phyloP scores from a whole-genome alignment of 1,140 invertebrate species.

The Ridgeia piscesae region DNA sequence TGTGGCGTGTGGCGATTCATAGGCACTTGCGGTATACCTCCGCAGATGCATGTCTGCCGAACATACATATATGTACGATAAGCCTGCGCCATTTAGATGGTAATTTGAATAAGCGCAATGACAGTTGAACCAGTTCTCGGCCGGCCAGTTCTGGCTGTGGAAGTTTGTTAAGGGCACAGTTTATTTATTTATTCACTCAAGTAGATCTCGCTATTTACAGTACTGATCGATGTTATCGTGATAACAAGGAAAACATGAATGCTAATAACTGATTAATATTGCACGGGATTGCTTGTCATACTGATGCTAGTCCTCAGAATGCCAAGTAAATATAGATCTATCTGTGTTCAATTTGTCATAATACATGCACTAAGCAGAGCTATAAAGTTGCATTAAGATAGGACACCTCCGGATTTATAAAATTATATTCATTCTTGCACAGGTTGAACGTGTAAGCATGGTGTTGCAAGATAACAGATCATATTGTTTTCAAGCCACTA shows the following conservation, averaged over 20 bases:
- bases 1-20: not conserved
- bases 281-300: not conserved
- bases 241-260: not conserved
- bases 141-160: not conserved
- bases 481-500: too few species aligned
- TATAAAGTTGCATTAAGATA: not conserved
- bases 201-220: not conserved
- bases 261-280: not conserved
- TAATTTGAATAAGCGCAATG: not conserved
- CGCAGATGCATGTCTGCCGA: not conserved
- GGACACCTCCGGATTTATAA: not conserved
- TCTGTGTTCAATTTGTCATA: not conserved
- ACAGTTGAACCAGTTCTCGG: not conserved
- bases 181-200: not conserved
- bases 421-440: not conserved
- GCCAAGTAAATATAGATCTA: not conserved
- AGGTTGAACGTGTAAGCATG: not conserved
- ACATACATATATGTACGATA: not conserved
- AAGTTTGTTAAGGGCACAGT: not conserved
- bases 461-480: not conserved
- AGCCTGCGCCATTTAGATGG: not conserved
- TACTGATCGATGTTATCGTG: not conserved
- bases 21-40: not conserved
- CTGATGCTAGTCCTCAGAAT: not conserved
- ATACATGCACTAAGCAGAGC: not conserved